A percentile compares a stretch with the other conserved stretches of the same genome.
These are phyloP conservation scores for Pteropus rufus DNA, from an alignment of 2,797 vertebrate genomes.

Conservation along the genomic window DNA sequence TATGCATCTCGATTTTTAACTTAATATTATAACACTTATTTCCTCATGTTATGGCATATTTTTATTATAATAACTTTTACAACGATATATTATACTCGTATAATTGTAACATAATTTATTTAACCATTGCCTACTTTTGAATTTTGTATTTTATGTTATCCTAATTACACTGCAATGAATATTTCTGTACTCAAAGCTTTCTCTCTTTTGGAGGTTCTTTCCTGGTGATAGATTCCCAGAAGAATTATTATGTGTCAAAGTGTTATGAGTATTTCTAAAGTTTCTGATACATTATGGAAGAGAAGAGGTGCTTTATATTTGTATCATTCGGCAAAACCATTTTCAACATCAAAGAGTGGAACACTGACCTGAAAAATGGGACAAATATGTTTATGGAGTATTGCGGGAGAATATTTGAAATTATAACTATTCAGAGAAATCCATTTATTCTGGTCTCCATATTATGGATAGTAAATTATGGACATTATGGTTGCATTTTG, in stretches of 20 bases:
- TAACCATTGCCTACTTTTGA: slow-evolving; percentile 27
- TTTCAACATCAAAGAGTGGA: slow-evolving; percentile 1
- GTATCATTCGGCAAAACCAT: not conserved
- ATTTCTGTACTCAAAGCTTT: slow-evolving; percentile 9
- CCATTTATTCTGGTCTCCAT: not conserved
- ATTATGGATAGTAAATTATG: not conserved
- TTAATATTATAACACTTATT: slow-evolving; percentile 5
- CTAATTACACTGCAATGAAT: not conserved
- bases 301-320: not conserved
- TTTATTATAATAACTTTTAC: slow-evolving; percentile 13
- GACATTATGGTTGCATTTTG: slow-evolving; percentile 10
- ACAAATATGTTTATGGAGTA: slow-evolving; percentile 33
- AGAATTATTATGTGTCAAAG: slow-evolving; percentile 2
- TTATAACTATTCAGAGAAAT: slow-evolving; percentile 26
- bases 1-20: slow-evolving; percentile 33
- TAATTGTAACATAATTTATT: not conserved
- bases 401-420: slow-evolving; percentile 24
- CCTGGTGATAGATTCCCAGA: not conserved
- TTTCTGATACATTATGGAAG: slow-evolving; percentile 5
- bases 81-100: not conserved
- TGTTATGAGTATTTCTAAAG: slow-evolving; percentile 31
- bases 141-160: slow-evolving; percentile 37
- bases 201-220: slow-evolving; percentile 22
- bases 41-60: not conserved
- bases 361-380: not conserved